Evolutionary conservation across 2,797 vertebrate genomes (phyloP), one percentile per base, ranked within the genome.

Genomic region (Microchirus variegatus): DNA sequence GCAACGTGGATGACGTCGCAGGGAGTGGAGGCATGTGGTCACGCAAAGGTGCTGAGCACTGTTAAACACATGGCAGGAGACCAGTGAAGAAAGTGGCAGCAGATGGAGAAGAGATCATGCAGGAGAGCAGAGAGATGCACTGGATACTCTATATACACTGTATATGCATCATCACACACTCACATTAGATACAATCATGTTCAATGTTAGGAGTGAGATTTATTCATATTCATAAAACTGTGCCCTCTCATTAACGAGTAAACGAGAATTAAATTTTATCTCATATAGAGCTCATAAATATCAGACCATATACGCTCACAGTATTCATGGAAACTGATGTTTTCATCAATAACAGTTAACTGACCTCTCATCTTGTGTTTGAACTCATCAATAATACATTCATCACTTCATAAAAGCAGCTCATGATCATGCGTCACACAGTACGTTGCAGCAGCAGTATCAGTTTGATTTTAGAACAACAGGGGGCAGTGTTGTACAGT

Each of bases 31-130:
- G 86, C 78, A 73, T 85, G 81, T 65, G 85, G 89, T 91, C 90
- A 91, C 78, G 86, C 89, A 79, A 83, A 89, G 82, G 87, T 83
- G 88, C 83, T n/a, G 75, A 80, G 73, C 71, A 22, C 80, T 81
- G 85, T 90, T 90, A 85, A 91, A 90, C 90, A 89, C 78, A 89
- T 91, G 89, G 88, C 83, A 84, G 85, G 73, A 85, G 86, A 82
- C 77, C 85, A 84, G 82, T 81, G 85, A 89, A 68, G 74, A 86
- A 77, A 83, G 83, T 86, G 90, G 88, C 87, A 80, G 86, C 89
- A 91, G 88, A 91, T 91, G 90, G 89, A 87, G 83, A 82, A 91
- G 68, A 78, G 79, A 89, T 91, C 86, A 86, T 41, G 82, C 63
- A 64, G 66, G 48, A 73, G 67, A 59, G 43, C 67, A 31, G 59